Base-by-base conservation (phyloP, 2,888 invertebrate species). In the Sphaerophoria taeniata region DNA sequence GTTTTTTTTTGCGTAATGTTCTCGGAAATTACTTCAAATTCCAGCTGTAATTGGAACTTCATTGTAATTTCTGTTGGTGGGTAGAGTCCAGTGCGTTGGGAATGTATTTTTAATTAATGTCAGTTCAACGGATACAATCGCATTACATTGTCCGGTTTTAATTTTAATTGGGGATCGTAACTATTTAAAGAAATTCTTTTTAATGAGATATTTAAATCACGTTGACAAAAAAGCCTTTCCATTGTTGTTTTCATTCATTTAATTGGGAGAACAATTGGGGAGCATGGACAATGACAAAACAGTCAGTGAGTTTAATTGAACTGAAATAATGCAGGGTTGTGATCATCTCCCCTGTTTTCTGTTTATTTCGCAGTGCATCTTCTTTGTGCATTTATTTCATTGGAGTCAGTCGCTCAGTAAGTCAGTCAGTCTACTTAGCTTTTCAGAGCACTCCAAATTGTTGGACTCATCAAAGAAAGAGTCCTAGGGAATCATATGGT, bases 91-190 rank as follows among this genome's bases (percentile, higher is more conserved):
- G 16, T 55, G 0, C 39, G 43, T 39, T 65, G 63, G 11, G 47
- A 58, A 72, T 72, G 39, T 7, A 60, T 72, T 72, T 79, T 73
- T 58, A 79, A 79, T 73, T 58, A 79, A 53, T 33, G 33, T 33
- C 31, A 16, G 33, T 11, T 72, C 72, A 51, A 49, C 58, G 14
- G 33, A 11, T 51, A 14, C 31, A 49, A 14, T 67, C 55, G 33
- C 24, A 47, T 24, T 16, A 47, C n/a, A 12, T n/a, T 43, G 12
- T 49, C 47, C 36, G 43, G 75, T 75, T 58, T 33, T 7, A 33
- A 11, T 69, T 60, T 69, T 76, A 76, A 76, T 69, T 75, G 74
- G 39, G 31, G 39, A 31, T 24, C 16, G 16, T 53, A 16, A 11
- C 33, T 53, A 12, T 31, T 31, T 47, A n/a, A 16, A 51, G 16